These are phyloP conservation scores for Xestia ashworthii DNA, from an alignment of 2,888 invertebrate genomes.

Conservation along the genomic window DNA sequence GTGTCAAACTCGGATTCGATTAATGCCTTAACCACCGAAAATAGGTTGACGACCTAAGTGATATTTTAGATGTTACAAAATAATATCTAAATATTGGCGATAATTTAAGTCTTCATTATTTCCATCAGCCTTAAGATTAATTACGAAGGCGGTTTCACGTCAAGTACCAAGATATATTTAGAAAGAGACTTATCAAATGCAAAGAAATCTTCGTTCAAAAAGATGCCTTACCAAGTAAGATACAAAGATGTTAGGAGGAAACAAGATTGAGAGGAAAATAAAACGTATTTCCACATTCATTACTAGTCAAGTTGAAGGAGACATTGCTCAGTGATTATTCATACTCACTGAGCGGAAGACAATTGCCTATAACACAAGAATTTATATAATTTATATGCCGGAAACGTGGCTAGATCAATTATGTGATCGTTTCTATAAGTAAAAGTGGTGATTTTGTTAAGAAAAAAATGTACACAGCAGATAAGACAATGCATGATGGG, in stretches of 20 bases:
- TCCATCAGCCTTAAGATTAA: neutral
- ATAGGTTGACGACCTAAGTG: constrained; percentile 19
- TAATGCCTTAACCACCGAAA: constrained; percentile 2
- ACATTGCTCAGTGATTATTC: constrained; percentile 54
- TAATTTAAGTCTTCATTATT: neutral
- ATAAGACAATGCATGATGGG: constrained; percentile 24
- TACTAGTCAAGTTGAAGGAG: constrained; percentile 49
- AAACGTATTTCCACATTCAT: constrained; percentile 48
- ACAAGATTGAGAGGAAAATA: constrained; percentile 28
- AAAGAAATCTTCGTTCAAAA: neutral
- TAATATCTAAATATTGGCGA: neutral
- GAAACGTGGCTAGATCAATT: constrained; percentile 49
- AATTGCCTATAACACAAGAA: constrained; percentile 56
- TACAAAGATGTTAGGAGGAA: constrained; percentile 32
- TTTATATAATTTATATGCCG: constrained; percentile 51
- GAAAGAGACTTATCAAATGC: neutral
- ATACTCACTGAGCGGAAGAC: constrained; percentile 59
- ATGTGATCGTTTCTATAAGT: constrained; percentile 35
- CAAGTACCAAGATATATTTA: neutral
- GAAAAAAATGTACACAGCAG: constrained; percentile 10
- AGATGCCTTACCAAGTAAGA: neutral
- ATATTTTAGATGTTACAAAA: constrained; percentile 1
- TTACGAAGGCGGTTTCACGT: neutral
- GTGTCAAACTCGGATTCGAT: neutral
- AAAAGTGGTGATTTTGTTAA: constrained; percentile 37